Evolutionary conservation across 1,140 invertebrate genomes (phyloP).

Genomic region (Vollenhovia emeryi): DNA sequence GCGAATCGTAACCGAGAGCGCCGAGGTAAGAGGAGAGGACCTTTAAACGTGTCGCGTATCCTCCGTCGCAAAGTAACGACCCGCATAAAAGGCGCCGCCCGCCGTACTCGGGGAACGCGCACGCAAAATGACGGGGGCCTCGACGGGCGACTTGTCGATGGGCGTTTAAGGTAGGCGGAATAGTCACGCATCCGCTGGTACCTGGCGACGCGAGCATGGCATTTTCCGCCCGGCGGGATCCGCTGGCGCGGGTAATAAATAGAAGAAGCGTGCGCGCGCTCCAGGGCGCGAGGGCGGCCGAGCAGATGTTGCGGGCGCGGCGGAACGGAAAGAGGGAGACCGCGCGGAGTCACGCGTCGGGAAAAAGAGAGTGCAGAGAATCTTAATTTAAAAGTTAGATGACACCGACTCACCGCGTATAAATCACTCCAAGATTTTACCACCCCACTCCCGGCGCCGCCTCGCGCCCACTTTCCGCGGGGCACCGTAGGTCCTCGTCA

Average conservation of each 20-base stretch:
- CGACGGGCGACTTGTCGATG: constrained; percentile 25
- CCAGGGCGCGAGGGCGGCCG: not conserved
- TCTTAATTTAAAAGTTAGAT: constrained; percentile 80
- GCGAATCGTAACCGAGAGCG: not conserved
- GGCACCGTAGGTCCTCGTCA: not conserved
- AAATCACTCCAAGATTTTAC: constrained; percentile 71
- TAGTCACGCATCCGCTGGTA: constrained; percentile 41
- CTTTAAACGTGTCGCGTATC: not conserved
- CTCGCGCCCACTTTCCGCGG: not conserved
- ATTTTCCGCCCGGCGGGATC: constrained; percentile 44
- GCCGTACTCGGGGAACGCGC: not conserved
- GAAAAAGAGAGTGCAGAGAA: constrained; percentile 54
- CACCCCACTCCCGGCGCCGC: constrained; percentile 25
- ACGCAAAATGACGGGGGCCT: constrained; percentile 4
- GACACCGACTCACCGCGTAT: constrained; percentile 73
- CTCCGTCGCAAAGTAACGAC: not conserved
- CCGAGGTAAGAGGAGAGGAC: not conserved
- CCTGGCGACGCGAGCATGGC: constrained; percentile 47
- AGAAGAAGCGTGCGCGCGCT: not conserved
- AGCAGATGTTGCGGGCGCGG: constrained; percentile 2
- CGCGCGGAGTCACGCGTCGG: constrained; percentile 3
- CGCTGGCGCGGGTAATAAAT: constrained; percentile 36
- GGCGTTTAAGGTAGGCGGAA: constrained; percentile 48
- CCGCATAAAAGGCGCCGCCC: constrained; percentile 28
- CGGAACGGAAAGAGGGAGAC: not conserved